A percentile compares a stretch with the other conserved stretches of the same genome.
phyloP scores from a whole-genome alignment of 1,140 invertebrate species.

The Atopsyche davidsoni region DNA sequence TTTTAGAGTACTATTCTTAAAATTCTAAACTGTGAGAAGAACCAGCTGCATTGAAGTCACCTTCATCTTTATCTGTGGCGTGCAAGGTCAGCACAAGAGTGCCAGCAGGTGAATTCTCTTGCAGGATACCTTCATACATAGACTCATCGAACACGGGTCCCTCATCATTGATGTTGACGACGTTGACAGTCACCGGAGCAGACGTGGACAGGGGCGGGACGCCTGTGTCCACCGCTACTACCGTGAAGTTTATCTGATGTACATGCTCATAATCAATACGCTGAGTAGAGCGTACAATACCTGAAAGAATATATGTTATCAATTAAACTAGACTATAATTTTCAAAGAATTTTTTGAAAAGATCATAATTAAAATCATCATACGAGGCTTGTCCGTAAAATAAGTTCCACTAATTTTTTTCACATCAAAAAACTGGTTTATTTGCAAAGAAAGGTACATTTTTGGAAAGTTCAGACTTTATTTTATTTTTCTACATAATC shows the following conservation, averaged over 20 bases:
- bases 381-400: too few species aligned
- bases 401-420: too few species aligned
- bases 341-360: too few species aligned
- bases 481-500: too few species aligned
- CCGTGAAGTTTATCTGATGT: slow-evolving; percentile 68
- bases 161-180: slow-evolving; percentile 84
- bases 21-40: too few species aligned
- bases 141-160: slow-evolving; percentile 66
- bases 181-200: slow-evolving; percentile 66
- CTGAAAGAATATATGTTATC: slow-evolving; percentile 36
- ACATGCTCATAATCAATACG: slow-evolving; percentile 79
- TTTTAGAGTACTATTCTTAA: too few species aligned
- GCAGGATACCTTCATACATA: slow-evolving; percentile 62
- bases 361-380: too few species aligned
- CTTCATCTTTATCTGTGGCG: slow-evolving; percentile 70
- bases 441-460: too few species aligned
- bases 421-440: too few species aligned
- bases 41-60: too few species aligned
- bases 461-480: too few species aligned
- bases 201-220: slow-evolving; percentile 71
- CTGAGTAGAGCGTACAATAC: slow-evolving; percentile 71
- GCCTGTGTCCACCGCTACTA: slow-evolving; percentile 77
- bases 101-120: slow-evolving; percentile 68
- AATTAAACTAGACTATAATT: too few species aligned
- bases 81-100: slow-evolving; percentile 63